These are phyloP conservation scores for Gavia stellata DNA, from an alignment of 2,113 vertebrate species.

Conservation along the genomic window DNA sequence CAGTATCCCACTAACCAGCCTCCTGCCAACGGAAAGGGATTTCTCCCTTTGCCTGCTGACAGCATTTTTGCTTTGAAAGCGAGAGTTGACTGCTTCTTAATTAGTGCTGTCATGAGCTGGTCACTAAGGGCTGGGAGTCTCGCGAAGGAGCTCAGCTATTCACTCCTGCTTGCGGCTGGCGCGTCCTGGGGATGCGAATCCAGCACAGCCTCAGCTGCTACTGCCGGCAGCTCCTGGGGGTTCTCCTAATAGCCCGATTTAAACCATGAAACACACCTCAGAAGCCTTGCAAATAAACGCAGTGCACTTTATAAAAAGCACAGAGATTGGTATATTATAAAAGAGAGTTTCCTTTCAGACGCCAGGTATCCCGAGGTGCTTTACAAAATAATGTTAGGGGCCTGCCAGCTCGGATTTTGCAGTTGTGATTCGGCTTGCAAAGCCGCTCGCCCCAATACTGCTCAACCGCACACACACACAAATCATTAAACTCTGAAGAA, in stretches of 20 bases:
- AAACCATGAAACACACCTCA: background rate
- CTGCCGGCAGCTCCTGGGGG: background rate
- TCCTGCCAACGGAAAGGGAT: conserved; percentile 24
- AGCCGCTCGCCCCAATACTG: background rate
- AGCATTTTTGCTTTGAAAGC: conserved; percentile 28
- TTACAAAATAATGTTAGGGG: background rate
- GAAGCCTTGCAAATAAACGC: background rate
- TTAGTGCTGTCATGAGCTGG: conserved; percentile 14
- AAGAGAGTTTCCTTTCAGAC: background rate
- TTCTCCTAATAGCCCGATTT: background rate
- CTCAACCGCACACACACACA: background rate
- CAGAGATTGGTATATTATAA: background rate
- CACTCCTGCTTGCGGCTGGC: background rate
- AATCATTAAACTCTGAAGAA: background rate
- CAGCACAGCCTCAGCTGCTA: background rate
- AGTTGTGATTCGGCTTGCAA: fast-evolving
- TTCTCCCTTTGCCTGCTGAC: conserved; percentile 38
- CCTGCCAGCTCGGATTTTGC: background rate
- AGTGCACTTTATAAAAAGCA: background rate
- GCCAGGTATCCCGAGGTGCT: background rate
- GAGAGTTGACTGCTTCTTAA: conserved; percentile 25
- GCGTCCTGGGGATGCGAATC: background rate
- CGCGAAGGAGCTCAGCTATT: background rate
- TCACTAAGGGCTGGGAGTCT: background rate
- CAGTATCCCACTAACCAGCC: background rate